A percentile compares a stretch with the other conserved stretches of the same genome.
phyloP scores from a whole-genome alignment of 2,797 vertebrate species.

The Rallus crepitans region DNA sequence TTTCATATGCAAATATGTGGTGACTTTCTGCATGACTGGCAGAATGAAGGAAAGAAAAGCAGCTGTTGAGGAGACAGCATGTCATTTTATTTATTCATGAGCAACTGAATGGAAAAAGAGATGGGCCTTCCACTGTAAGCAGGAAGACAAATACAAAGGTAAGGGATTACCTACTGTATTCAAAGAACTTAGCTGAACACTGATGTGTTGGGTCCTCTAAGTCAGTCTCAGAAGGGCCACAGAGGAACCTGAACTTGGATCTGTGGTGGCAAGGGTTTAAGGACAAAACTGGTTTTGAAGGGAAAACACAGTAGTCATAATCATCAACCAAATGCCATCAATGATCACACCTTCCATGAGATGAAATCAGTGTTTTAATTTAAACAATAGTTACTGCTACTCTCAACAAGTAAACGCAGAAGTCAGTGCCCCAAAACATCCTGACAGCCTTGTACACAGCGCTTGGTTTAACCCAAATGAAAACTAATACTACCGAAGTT shows the following conservation, averaged over 20 bases:
- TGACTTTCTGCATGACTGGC: conserved; percentile 12
- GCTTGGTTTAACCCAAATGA: background rate
- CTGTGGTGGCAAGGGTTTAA: background rate
- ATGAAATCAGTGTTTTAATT: background rate
- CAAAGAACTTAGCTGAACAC: background rate
- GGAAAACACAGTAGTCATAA: background rate
- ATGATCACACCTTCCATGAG: background rate
- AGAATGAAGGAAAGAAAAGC: background rate
- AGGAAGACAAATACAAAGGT: background rate
- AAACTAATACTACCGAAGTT: background rate
- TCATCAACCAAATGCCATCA: background rate
- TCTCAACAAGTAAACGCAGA: background rate
- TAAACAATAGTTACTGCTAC: background rate
- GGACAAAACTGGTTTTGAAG: background rate
- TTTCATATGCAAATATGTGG: background rate
- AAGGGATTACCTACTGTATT: background rate
- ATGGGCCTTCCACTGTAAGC: background rate
- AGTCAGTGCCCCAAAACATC: background rate
- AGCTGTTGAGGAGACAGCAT: conserved; percentile 11
- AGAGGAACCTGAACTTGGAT: background rate
- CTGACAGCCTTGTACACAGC: background rate
- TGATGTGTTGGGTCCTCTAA: background rate
- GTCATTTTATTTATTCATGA: background rate
- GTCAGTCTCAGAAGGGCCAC: background rate
- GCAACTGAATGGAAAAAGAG: conserved; percentile 7